Evolutionary conservation across 2,888 invertebrate species (phyloP), one percentile per base, ranked within the genome.

Genomic region (Phyto melanocephala): DNA sequence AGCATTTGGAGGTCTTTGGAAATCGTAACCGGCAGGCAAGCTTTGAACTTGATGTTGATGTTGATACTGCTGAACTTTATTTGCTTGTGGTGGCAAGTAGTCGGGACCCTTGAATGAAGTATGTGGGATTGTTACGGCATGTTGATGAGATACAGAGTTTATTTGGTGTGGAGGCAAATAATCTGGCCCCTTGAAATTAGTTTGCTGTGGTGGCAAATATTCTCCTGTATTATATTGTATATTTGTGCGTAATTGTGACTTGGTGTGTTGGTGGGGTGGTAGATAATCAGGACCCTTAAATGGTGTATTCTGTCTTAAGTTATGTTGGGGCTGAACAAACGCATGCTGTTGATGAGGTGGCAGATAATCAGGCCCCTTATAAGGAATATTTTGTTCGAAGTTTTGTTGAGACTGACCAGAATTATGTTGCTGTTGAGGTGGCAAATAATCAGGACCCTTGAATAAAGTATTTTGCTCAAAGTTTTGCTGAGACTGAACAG

Each of bases 21-120:
- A 88, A 35, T 88, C 89, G 60, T 88, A 88, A 10, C 88, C 88
- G 13, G 83, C 84, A 28, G 88, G 89, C 63, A 88, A 7, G 1
- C 42, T 79, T 52, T 80, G 71, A 1, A 33, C 20, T 35, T 45
- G 20, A 10, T 15, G 20, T 10, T 68, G 40, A 8, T 67, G 76
- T 35, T 45, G 20, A 10, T 15, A 15, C 5, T 68, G 40, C 10
- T 67, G 76, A 20, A 42, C 11, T 7, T 83, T 71, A 52, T 70
- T 28, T 58, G 54, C 20, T 24, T 70, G 11, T 24, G 70, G 33
- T 54, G 84, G 28, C 35, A 81, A 68, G 6, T 84, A 83, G 17
- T 68, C 74, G 2, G 28, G 70, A 24, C 47, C 65, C 11, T 67
- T 47, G 24, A 63, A 56, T 11, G 37, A 15, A 37, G 22, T 20